These are phyloP conservation scores for Ptychobarbus kaznakovi DNA, from an alignment of 2,797 vertebrate species.

Conservation along the genomic window DNA sequence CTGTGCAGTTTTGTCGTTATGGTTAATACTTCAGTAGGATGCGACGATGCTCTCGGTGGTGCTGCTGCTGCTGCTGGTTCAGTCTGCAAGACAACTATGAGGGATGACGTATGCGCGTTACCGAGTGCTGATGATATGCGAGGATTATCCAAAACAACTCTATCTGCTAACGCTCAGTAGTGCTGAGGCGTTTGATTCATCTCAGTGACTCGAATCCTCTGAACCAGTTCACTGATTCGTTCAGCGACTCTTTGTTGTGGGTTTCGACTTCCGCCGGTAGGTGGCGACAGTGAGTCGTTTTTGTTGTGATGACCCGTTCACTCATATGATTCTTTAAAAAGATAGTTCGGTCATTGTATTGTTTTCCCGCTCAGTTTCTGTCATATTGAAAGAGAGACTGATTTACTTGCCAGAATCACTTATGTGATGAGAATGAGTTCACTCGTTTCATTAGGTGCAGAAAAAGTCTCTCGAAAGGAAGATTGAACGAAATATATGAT, in stretches of 20 bases:
- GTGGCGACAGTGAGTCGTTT: background rate
- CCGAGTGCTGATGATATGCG: background rate
- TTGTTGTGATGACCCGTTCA: background rate
- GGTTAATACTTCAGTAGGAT: constrained; percentile 16
- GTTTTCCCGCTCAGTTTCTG: background rate
- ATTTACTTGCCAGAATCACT: background rate
- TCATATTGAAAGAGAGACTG: background rate
- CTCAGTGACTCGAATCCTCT: constrained; percentile 10
- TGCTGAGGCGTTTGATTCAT: background rate
- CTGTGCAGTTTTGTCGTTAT: background rate
- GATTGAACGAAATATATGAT: background rate
- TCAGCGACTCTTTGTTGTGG: background rate
- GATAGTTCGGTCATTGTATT: background rate
- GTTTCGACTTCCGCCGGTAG: background rate
- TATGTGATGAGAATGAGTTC: background rate
- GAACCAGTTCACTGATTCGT: background rate
- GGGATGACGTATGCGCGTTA: constrained; percentile 3
- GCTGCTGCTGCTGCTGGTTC: constrained; percentile 17
- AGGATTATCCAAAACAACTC: constrained; percentile 23
- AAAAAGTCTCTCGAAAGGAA: background rate
- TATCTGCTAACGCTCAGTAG: constrained; percentile 13
- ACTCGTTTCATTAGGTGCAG: background rate
- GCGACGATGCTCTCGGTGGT: constrained; percentile 28
- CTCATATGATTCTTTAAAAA: background rate
- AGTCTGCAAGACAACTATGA: background rate